phyloP scores from a whole-genome alignment of 2,797 vertebrate species.

The Pagetopsis macropterus region DNA sequence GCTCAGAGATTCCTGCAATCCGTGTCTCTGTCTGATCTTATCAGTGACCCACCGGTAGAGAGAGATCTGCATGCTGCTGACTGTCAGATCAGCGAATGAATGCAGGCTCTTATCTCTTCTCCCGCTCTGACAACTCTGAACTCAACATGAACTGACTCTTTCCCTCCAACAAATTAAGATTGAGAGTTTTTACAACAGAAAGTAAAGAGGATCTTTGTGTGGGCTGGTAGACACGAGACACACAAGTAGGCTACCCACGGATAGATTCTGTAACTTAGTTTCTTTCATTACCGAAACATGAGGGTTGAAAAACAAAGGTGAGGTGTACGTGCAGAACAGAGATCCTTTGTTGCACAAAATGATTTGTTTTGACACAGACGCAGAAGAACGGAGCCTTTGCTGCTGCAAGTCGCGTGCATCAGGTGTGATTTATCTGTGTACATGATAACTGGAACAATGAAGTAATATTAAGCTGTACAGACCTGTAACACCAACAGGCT shows the following conservation, averaged over 20 bases:
- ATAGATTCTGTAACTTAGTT: conserved; percentile 31
- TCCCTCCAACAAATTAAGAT: conserved; percentile 10
- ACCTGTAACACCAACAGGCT: conserved; percentile 22
- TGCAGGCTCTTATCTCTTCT: conserved; percentile 66
- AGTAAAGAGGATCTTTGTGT: conserved; percentile 56
- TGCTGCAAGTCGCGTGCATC: conserved; percentile 35
- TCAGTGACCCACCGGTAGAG: conserved; percentile 33
- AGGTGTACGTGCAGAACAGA: conserved; percentile 56
- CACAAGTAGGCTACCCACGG: conserved; percentile 25
- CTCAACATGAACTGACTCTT: conserved; percentile 59
- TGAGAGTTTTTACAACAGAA: conserved; percentile 18
- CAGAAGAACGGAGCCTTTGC: conserved; percentile 22
- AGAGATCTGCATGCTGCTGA: conserved; percentile 43
- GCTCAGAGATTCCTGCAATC: conserved; percentile 34
- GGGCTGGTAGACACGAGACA: conserved; percentile 32
- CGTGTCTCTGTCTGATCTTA: conserved; percentile 61
- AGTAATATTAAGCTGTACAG: conserved; percentile 40
- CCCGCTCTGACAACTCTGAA: conserved; percentile 57
- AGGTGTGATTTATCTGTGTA: conserved; percentile 36
- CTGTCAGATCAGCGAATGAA: conserved; percentile 42
- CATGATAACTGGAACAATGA: conserved; percentile 47
- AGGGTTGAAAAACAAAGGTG: conserved; percentile 29
- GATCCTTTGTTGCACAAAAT: conserved; percentile 58
- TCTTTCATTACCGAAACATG: conserved; percentile 18
- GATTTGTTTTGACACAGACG: conserved; percentile 60